These are phyloP conservation scores for Atrina japonica DNA, from an alignment of 2,888 invertebrate species.

Conservation along the genomic window DNA sequence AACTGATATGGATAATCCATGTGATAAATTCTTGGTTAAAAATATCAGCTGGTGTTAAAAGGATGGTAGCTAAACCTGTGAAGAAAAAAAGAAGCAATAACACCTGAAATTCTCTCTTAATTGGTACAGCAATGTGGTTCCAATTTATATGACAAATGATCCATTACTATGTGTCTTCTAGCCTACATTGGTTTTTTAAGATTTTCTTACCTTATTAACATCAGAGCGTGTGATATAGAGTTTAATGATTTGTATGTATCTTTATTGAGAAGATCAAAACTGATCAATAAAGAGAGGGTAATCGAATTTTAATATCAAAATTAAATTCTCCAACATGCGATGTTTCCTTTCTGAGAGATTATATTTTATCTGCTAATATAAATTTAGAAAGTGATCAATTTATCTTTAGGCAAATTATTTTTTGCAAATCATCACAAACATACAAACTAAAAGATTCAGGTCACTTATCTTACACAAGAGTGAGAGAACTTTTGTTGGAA, in stretches of 20 bases:
- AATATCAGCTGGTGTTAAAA: too few relatives aligned
- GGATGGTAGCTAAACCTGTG: too few relatives aligned
- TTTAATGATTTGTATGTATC: background rate
- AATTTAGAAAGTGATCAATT: background rate
- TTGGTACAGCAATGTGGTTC: too few relatives aligned
- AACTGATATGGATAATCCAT: background rate
- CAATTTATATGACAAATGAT: constrained; percentile 3
- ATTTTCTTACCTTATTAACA: background rate
- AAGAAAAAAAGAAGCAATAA: too few relatives aligned
- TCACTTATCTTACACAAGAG: too few relatives aligned
- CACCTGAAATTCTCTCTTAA: too few relatives aligned
- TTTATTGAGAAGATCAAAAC: constrained; percentile 17
- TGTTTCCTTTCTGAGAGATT: too few relatives aligned
- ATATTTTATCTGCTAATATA: background rate
- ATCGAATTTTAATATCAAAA: constrained; percentile 5
- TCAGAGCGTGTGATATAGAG: background rate
- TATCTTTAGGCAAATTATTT: constrained; percentile 5
- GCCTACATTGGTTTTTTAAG: background rate
- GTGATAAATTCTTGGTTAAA: background rate
- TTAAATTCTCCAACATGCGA: constrained; percentile 5
- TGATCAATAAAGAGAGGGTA: constrained; percentile 9
- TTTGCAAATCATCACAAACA: too few relatives aligned
- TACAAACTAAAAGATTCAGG: too few relatives aligned
- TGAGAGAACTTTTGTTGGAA: too few relatives aligned
- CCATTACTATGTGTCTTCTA: constrained; percentile 2